Percentiles rank a stretch among this genome's conserved stretches.
Conservation (phyloP, 2,113 vertebrate species). For the Gorsachius goisagi region DNA sequence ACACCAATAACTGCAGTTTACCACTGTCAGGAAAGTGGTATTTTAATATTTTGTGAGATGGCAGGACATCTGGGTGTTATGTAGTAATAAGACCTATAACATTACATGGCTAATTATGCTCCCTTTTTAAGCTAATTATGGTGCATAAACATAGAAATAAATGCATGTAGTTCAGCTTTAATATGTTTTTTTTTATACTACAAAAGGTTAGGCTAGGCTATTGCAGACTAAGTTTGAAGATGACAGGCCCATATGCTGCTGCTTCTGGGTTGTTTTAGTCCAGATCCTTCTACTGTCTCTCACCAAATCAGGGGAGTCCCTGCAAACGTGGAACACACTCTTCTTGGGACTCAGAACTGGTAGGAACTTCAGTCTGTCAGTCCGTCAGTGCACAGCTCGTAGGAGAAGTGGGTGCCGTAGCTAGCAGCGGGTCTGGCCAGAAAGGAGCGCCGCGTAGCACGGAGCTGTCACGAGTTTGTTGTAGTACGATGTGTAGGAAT, state of each 20-base stretch:
- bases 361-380: neutral
- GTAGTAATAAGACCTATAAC: neutral
- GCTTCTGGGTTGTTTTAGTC: constrained; percentile 50
- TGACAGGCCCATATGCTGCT: constrained; percentile 61
- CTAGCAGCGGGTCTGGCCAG: neutral
- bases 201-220: constrained; percentile 25
- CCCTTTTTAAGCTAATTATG: constrained; percentile 4
- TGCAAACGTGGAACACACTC: neutral
- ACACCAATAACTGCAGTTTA: neutral
- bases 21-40: neutral
- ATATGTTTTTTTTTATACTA: neutral
- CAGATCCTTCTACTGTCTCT: constrained; percentile 34
- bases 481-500: accelerated
- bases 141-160: constrained; percentile 49
- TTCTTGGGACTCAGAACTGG: neutral
- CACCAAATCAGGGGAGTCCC: constrained; percentile 9
- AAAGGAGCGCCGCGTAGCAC: accelerated
- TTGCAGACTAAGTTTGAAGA: constrained; percentile 10
- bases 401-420: neutral
- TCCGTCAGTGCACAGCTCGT: neutral
- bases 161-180: constrained; percentile 29
- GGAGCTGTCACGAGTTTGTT: accelerated
- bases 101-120: constrained; percentile 12
- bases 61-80: neutral
- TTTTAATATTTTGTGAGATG: constrained; percentile 9